These are phyloP conservation scores for Sphyrna mokarran DNA, from an alignment of 2,113 vertebrate species.

Conservation along the genomic window DNA sequence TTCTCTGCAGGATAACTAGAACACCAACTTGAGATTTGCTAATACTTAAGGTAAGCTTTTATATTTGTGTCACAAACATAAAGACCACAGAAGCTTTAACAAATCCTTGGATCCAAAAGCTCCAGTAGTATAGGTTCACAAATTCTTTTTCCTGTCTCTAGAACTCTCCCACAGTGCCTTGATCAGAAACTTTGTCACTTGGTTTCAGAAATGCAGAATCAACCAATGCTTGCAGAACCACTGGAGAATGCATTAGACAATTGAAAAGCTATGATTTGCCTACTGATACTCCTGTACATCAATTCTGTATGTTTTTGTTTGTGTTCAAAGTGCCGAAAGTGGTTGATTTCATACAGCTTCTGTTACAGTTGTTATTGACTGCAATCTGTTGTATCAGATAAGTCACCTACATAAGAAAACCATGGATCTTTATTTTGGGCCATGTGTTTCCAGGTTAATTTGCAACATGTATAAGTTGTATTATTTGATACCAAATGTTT, in stretches of 20 bases:
- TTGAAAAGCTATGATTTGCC: background rate
- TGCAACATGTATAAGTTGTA: background rate
- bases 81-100: background rate
- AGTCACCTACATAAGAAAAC: background rate
- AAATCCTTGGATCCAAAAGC: background rate
- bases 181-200: constrained; percentile 18
- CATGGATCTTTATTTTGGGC: background rate
- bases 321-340: background rate
- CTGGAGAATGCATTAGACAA: background rate
- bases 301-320: background rate
- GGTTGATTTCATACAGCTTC: background rate
- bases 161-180: background rate
- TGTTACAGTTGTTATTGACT: background rate
- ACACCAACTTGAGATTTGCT: background rate
- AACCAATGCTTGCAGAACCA: background rate
- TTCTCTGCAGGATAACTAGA: background rate
- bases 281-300: background rate
- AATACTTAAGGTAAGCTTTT: background rate
- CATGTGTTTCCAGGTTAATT: background rate
- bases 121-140: background rate
- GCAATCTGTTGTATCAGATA: background rate
- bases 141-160: background rate
- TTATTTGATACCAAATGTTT: no score
- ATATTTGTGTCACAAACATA: background rate
- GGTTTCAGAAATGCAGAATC: background rate